These are phyloP conservation scores for Dyspetes luteomarginatus DNA, from an alignment of 2,888 invertebrate genomes.

Conservation along the genomic window DNA sequence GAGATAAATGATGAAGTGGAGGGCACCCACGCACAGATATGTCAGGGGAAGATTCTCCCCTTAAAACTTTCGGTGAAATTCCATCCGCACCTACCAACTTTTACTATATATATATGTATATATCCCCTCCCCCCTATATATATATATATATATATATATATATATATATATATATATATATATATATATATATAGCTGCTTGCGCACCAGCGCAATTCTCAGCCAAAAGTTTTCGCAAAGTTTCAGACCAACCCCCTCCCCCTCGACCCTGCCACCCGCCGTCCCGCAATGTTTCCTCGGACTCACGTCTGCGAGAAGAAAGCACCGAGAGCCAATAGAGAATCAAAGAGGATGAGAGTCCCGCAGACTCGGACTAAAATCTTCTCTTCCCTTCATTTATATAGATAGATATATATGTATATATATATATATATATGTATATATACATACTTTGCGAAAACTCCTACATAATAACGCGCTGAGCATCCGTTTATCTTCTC, in stretches of 20 bases:
- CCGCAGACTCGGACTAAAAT: neutral
- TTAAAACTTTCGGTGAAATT: slow-evolving; percentile 50
- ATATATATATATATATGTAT: too few relatives aligned
- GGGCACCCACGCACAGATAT: neutral
- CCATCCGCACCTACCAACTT: slow-evolving; percentile 27
- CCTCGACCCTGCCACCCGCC: neutral
- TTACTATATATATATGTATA: slow-evolving; percentile 21
- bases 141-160: too few relatives aligned
- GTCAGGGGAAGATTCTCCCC: slow-evolving; percentile 26
- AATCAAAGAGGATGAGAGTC: slow-evolving; percentile 15
- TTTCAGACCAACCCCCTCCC: slow-evolving; percentile 36
- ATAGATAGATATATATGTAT: neutral
- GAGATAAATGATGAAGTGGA: slow-evolving; percentile 34
- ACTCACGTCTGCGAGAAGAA: neutral
- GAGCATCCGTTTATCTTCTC: slow-evolving; percentile 18
- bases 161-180: too few relatives aligned
- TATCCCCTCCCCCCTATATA: too few relatives aligned
- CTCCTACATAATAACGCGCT: slow-evolving; percentile 17
- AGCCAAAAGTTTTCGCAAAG: slow-evolving; percentile 49
- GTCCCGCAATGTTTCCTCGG: neutral
- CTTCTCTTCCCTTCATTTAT: neutral
- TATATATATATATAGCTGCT: too few relatives aligned
- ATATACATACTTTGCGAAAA: slow-evolving; percentile 5
- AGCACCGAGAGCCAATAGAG: neutral
- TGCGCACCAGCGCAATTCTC: slow-evolving; percentile 20